A percentile compares a stretch with the other conserved stretches of the same genome.
These are phyloP conservation scores for Lasioglossum baleicum DNA, from an alignment of 1,140 invertebrate genomes.

Conservation along the genomic window DNA sequence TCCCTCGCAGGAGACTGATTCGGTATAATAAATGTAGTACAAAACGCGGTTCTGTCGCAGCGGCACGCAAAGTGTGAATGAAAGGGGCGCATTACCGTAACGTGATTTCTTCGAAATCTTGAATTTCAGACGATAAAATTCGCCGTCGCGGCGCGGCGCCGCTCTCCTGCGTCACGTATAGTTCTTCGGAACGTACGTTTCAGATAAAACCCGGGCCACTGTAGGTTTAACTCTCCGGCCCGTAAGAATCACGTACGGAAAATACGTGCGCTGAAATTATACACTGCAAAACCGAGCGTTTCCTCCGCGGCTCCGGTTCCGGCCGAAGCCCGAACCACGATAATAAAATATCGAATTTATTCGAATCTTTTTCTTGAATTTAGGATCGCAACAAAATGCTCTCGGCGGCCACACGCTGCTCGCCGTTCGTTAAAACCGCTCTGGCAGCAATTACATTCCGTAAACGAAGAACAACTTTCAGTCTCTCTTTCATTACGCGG, in stretches of 20 bases:
- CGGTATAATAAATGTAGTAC: constrained; percentile 9
- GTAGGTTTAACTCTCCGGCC: constrained; percentile 23
- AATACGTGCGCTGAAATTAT: constrained; percentile 47
- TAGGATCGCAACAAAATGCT: background rate
- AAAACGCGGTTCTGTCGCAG: background rate
- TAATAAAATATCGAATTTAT: constrained; percentile 41
- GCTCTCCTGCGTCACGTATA: constrained; percentile 10
- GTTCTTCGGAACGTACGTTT: constrained; percentile 21
- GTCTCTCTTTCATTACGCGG: no score
- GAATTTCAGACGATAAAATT: constrained; percentile 22
- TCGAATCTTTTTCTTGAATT: constrained; percentile 31
- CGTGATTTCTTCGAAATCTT: constrained; percentile 27
- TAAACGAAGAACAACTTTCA: background rate
- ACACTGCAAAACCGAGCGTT: constrained; percentile 13
- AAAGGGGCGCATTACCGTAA: constrained; percentile 11
- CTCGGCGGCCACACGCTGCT: background rate
- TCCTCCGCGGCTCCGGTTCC: background rate
- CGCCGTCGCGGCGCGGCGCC: background rate
- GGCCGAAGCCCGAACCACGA: constrained; percentile 16
- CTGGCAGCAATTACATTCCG: background rate
- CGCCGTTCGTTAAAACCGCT: background rate
- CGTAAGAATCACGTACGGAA: constrained; percentile 47
- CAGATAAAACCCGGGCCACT: constrained; percentile 27
- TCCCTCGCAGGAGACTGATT: no score
- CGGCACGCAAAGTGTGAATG: background rate